Base-by-base conservation (phyloP, 2,888 invertebrate species). In the Stenolophus ochropezus region DNA sequence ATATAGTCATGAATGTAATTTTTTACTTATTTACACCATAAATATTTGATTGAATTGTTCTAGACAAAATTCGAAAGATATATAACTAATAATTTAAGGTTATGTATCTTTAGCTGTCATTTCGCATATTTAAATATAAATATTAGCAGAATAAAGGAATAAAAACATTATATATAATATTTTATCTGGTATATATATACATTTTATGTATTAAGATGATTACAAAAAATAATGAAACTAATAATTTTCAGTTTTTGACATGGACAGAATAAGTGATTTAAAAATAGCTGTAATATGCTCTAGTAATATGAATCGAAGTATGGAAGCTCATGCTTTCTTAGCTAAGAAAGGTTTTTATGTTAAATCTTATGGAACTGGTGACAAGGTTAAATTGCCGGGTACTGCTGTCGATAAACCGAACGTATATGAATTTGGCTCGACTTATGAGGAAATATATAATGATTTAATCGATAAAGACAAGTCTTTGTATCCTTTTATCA, bases 261-360 rank as follows among this genome's bases (percentile, higher is more conserved):
- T 81, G 81, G 81, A 75, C 5, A 27, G 74, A 21, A 85, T 88
- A 78, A 89, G 88, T 85, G 90, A 93, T 86, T 89, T 96, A 85
- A 94, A 93, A 86, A 93, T 99, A 86, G 99, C 99, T 21, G 98
- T 99, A 79, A 96, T 98, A 85, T 99, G 99, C 91, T 99, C 99
- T 5, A 98, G 98, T 87, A 99, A 99, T 89, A 99, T 99, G 97
- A 99, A 99, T 88, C 93, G 99, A 82, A 98, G 98, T 86, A 99
- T 99, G 99, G 99, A 99, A 91, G 99, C 99, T 14, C 99, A 99
- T 91, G 96, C 96, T 82, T 98, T 98, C 89, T 91, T 99, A 71
- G 96, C 97, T 80, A 99, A 99, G 91, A 98, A 98, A 87, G 99
- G 99, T 11, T 99, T 97, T 88, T 94, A 94, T 87, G 98, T 99